Conservation (phyloP, 2,888 invertebrate species). For the Sesia bembeciformis region DNA sequence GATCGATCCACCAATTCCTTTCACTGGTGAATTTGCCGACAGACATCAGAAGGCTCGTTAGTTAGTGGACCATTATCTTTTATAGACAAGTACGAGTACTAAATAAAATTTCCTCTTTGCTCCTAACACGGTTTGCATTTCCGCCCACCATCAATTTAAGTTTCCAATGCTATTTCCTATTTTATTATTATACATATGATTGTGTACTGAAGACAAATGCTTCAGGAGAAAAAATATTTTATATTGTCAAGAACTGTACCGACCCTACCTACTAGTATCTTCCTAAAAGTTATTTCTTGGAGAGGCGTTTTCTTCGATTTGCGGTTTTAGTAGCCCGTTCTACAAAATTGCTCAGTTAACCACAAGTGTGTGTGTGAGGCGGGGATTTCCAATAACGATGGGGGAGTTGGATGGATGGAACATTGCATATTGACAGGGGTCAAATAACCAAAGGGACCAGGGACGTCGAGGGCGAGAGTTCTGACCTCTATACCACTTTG, state of each 20-base stretch:
- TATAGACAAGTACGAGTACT: constrained; percentile 6
- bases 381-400: constrained; percentile 47
- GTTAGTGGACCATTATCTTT: constrained; percentile 22
- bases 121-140: neutral
- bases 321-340: constrained; percentile 10
- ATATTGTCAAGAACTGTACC: no score
- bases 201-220: no score
- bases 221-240: no score
- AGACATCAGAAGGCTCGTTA: constrained; percentile 29
- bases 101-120: constrained; percentile 4
- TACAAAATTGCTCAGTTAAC: constrained; percentile 44
- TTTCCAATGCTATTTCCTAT: no score
- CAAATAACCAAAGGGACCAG: constrained; percentile 29
- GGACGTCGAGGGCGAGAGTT: neutral
- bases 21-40: constrained; percentile 28
- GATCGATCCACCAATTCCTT: constrained; percentile 16
- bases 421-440: constrained; percentile 52
- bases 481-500: neutral
- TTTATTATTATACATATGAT: no score
- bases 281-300: constrained; percentile 2
- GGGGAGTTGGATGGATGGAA: constrained; percentile 46
- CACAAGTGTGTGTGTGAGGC: constrained; percentile 34
- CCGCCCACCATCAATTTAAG: no score
- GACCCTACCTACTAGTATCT: neutral
- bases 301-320: constrained; percentile 9